phyloP scores from a whole-genome alignment of 2,113 vertebrate species.

The Paramormyrops kingsleyae region DNA sequence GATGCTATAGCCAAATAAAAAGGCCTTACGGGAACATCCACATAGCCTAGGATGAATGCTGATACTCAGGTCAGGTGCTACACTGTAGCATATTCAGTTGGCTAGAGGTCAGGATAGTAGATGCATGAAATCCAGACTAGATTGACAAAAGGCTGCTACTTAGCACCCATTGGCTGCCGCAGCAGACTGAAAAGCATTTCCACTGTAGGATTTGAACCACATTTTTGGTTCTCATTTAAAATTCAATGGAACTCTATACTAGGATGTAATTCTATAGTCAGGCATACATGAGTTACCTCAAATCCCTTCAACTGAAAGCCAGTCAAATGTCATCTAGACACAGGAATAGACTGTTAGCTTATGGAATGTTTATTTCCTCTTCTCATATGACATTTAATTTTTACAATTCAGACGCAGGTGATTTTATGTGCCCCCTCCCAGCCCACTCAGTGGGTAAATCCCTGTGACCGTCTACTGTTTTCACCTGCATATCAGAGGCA shows the following conservation, averaged over 20 bases:
- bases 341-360: neutral
- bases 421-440: neutral
- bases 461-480: neutral
- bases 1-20: neutral
- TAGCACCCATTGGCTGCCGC: neutral
- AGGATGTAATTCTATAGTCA: neutral
- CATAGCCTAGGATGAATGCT: neutral
- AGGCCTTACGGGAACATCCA: neutral
- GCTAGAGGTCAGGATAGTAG: neutral
- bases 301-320: neutral
- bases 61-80: neutral
- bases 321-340: neutral
- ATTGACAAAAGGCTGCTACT: neutral
- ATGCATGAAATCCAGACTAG: neutral
- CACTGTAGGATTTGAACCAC: neutral
- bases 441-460: neutral
- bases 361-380: constrained; percentile 5
- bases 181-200: neutral
- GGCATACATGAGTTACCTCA: neutral
- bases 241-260: neutral
- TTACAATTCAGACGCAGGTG: neutral
- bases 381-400: neutral
- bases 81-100: neutral
- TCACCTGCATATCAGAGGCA: neutral
- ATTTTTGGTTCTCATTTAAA: neutral